Percentiles rank a stretch among this genome's conserved stretches.
phyloP scores from a whole-genome alignment of 2,888 invertebrate genomes.

The Apamea crenata region DNA sequence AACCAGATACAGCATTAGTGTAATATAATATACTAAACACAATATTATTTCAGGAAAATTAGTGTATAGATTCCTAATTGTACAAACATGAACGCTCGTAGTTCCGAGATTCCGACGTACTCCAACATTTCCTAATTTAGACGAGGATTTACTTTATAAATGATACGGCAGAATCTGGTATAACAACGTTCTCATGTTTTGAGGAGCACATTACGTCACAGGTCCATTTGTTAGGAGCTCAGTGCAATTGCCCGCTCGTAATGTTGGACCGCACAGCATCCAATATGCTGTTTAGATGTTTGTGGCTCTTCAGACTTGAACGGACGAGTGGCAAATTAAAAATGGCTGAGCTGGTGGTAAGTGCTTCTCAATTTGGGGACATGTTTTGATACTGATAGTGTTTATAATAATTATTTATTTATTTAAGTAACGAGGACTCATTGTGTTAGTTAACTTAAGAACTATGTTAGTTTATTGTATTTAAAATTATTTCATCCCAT shows the following conservation, averaged over 20 bases:
- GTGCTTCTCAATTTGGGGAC: background rate
- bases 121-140: slow-evolving; percentile 40
- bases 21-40: background rate
- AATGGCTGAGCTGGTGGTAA: slow-evolving; percentile 11
- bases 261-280: slow-evolving; percentile 27
- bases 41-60: background rate
- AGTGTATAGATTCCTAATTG: background rate
- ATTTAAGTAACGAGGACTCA: too few relatives aligned
- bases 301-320: slow-evolving; percentile 47
- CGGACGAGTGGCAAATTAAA: slow-evolving; percentile 33
- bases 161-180: slow-evolving; percentile 27
- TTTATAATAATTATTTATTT: too few relatives aligned
- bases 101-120: background rate
- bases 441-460: too few relatives aligned
- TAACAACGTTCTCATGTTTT: slow-evolving; percentile 50
- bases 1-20: too few relatives aligned
- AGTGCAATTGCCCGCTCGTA: slow-evolving; percentile 47
- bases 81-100: background rate
- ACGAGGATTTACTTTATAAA: slow-evolving; percentile 44
- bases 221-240: slow-evolving; percentile 55
- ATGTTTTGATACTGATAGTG: background rate
- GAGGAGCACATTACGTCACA: slow-evolving; percentile 42
- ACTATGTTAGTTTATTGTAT: too few relatives aligned
- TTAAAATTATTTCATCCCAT: too few relatives aligned
- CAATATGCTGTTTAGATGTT: slow-evolving; percentile 57